Conservation (phyloP, 2,113 vertebrate genomes). For the Coracopsis vasa region DNA sequence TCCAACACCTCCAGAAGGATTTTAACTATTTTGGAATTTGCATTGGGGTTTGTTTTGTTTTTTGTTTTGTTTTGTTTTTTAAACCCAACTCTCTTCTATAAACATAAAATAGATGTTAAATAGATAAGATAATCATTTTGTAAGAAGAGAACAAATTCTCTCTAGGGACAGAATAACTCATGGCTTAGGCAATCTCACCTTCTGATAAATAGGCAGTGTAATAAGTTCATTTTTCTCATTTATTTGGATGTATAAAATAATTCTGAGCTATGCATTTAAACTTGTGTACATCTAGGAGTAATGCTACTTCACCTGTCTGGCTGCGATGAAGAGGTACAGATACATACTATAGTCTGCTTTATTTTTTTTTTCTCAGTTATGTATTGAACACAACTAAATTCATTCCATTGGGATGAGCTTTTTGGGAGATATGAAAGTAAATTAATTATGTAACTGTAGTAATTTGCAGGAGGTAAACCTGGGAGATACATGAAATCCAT, state of each 20-base stretch:
- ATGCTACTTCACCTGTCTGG: neutral
- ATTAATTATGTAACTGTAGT: neutral
- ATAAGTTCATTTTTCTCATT: neutral
- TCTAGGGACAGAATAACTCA: neutral
- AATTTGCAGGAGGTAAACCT: neutral
- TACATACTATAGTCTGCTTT: neutral
- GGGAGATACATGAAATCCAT: neutral
- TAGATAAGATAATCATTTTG: neutral
- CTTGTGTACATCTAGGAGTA: neutral
- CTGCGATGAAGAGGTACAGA: neutral
- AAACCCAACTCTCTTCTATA: fast-evolving
- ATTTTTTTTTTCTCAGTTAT: neutral
- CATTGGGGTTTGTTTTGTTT: neutral
- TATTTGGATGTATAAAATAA: neutral
- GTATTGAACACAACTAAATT: neutral
- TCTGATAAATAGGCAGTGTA: neutral
- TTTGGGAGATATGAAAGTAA: neutral
- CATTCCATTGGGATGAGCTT: neutral
- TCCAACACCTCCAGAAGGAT: neutral
- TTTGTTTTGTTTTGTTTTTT: too few species aligned
- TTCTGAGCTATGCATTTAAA: neutral
- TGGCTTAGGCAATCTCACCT: neutral
- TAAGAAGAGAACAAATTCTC: neutral
- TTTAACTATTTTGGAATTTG: neutral
- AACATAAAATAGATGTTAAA: neutral